phyloP scores from a whole-genome alignment of 1,140 invertebrate genomes.

The Ceratina australensis region DNA sequence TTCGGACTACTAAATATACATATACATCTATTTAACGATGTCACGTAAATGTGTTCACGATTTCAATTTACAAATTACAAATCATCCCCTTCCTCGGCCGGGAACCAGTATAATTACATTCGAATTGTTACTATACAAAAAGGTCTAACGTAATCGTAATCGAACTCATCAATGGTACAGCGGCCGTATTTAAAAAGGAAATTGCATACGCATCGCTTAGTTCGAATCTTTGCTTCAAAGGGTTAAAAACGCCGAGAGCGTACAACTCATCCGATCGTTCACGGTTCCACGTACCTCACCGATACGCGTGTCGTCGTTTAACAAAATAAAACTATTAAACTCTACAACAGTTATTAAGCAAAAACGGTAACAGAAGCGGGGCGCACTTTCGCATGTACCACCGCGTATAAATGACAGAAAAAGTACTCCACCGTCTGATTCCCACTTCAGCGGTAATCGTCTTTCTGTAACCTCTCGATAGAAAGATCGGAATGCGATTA shows the following conservation, averaged over 20 bases:
- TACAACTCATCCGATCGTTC: conserved; percentile 19
- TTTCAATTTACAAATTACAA: conserved; percentile 27
- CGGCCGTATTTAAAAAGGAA: neutral
- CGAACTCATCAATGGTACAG: neutral
- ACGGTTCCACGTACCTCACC: conserved; percentile 13
- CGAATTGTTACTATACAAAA: neutral
- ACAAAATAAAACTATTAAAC: conserved; percentile 79
- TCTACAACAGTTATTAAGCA: conserved; percentile 78
- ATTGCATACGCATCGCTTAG: neutral
- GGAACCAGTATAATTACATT: neutral
- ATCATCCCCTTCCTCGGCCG: neutral
- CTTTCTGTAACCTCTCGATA: neutral
- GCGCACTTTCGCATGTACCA: conserved; percentile 33
- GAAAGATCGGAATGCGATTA: neutral
- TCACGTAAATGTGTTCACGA: conserved; percentile 5
- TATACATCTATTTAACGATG: neutral
- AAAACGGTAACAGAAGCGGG: conserved; percentile 70
- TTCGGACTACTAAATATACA: conserved; percentile 6
- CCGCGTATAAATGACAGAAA: conserved; percentile 46
- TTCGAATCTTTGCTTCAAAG: conserved; percentile 39
- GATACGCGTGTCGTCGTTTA: conserved; percentile 59
- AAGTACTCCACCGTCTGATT: conserved; percentile 34
- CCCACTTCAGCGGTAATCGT: neutral
- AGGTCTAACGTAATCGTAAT: conserved; percentile 7
- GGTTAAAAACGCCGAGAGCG: conserved; percentile 36